A percentile compares a stretch with the other conserved stretches of the same genome.
phyloP scores from a whole-genome alignment of 2,888 invertebrate species.

The Orthosia gothica region DNA sequence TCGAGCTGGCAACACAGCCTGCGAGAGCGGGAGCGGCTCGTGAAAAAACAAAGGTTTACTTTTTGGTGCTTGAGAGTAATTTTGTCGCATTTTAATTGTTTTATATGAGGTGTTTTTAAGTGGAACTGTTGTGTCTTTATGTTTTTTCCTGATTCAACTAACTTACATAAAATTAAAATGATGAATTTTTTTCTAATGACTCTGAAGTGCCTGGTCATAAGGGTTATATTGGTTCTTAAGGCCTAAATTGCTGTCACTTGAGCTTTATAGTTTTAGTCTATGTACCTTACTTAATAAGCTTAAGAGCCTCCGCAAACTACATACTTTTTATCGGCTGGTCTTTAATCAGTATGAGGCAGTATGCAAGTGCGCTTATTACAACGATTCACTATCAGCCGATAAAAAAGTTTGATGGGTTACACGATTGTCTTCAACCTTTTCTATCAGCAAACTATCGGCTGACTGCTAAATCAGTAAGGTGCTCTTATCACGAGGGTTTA shows the following conservation, averaged over 20 bases:
- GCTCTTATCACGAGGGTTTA: too few relatives aligned
- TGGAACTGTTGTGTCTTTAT: slow-evolving; percentile 27
- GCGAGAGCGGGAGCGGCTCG: slow-evolving; percentile 47
- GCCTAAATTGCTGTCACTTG: not conserved
- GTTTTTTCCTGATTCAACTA: not conserved
- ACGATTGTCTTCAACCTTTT: too few relatives aligned
- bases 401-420: too few relatives aligned
- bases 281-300: too few relatives aligned
- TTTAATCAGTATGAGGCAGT: too few relatives aligned
- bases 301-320: too few relatives aligned
- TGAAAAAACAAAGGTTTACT: slow-evolving; percentile 63
- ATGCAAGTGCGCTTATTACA: too few relatives aligned
- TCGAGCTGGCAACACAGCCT: slow-evolving; percentile 69
- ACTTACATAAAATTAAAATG: not conserved
- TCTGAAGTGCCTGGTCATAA: not conserved
- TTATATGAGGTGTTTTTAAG: slow-evolving; percentile 37
- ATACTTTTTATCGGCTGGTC: too few relatives aligned
- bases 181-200: not conserved
- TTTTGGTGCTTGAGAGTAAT: slow-evolving; percentile 58
- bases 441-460: too few relatives aligned
- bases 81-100: slow-evolving; percentile 63
- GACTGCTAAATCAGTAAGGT: too few relatives aligned
- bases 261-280: too few relatives aligned
- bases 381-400: too few relatives aligned
- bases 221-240: not conserved